These are phyloP conservation scores for Barypeithes pellucidus DNA, from an alignment of 2,888 invertebrate species.

Conservation along the genomic window DNA sequence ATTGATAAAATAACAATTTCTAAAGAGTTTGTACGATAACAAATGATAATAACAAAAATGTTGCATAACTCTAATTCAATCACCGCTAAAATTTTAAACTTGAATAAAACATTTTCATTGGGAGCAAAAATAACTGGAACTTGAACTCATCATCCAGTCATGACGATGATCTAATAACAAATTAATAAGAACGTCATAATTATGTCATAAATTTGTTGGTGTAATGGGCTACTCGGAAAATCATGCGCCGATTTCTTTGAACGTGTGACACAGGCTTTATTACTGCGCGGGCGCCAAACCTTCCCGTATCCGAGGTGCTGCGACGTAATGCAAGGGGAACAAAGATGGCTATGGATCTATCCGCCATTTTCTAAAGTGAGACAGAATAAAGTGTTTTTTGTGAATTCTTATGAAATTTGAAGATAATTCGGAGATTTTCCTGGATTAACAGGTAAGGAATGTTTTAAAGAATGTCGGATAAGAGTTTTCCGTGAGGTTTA, in stretches of 20 bases:
- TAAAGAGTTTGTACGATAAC: neutral
- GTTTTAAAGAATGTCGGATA: slow-evolving; percentile 4
- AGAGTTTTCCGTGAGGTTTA: slow-evolving; percentile 38
- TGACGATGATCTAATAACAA: slow-evolving; percentile 51
- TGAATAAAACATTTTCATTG: slow-evolving; percentile 28
- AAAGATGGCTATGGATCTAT: slow-evolving; percentile 71
- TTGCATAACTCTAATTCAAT: slow-evolving; percentile 33
- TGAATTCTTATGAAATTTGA: slow-evolving; percentile 58
- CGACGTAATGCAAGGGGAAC: slow-evolving; percentile 64
- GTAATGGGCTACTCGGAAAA: slow-evolving; percentile 32
- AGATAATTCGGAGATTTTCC: slow-evolving; percentile 34
- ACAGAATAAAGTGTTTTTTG: slow-evolving; percentile 69
- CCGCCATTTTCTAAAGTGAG: slow-evolving; percentile 73
- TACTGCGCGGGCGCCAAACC: slow-evolving; percentile 49
- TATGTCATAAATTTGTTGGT: slow-evolving; percentile 46
- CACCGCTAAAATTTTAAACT: slow-evolving; percentile 23
- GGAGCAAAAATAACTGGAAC: slow-evolving; percentile 47
- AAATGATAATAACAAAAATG: neutral
- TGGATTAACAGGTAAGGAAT: slow-evolving; percentile 34
- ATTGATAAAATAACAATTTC: slow-evolving; percentile 19
- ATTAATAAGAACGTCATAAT: slow-evolving; percentile 50
- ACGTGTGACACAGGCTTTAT: slow-evolving; percentile 43
- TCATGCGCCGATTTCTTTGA: slow-evolving; percentile 51
- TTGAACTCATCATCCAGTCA: slow-evolving; percentile 38
- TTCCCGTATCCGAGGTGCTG: slow-evolving; percentile 33